phyloP scores from a whole-genome alignment of 2,113 vertebrate genomes.

The Syngnathoides biaculeatus region DNA sequence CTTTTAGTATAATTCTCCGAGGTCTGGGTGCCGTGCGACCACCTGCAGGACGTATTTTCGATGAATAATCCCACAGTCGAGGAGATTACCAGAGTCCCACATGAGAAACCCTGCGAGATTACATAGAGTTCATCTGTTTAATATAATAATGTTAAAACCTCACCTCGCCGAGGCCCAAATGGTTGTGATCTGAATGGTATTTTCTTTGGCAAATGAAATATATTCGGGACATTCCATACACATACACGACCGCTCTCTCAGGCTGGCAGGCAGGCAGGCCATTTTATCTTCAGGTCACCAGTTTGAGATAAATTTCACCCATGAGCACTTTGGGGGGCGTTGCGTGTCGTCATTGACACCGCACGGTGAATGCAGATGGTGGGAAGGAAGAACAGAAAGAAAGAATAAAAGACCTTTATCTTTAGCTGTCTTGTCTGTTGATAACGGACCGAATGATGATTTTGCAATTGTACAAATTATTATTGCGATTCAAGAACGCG shows the following conservation, averaged over 20 bases:
- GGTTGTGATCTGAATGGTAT: slow-evolving; percentile 45
- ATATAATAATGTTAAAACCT: slow-evolving; percentile 18
- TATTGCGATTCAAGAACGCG: no score
- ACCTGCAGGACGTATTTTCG: slow-evolving; percentile 7
- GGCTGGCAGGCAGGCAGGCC: slow-evolving; percentile 6
- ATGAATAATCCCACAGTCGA: slow-evolving; percentile 26
- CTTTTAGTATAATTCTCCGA: slow-evolving; percentile 18
- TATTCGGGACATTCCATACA: slow-evolving; percentile 1
- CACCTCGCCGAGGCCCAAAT: slow-evolving; percentile 21
- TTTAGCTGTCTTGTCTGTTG: not conserved
- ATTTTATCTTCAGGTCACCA: slow-evolving; percentile 27
- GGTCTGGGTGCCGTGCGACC: not conserved
- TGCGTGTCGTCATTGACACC: slow-evolving; percentile 10
- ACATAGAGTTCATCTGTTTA: slow-evolving; percentile 24
- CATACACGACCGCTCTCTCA: slow-evolving; percentile 9
- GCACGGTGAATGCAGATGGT: not conserved
- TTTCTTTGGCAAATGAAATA: slow-evolving; percentile 22
- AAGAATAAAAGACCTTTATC: not conserved
- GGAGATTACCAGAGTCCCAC: slow-evolving; percentile 31
- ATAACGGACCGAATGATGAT: no score
- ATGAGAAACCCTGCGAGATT: slow-evolving; percentile 29
- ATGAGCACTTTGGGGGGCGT: slow-evolving; percentile 36
- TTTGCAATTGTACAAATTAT: no score
- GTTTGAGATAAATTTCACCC: slow-evolving; percentile 39
- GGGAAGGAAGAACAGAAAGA: not conserved